Base-by-base conservation (phyloP, 2,797 vertebrate genomes). In the Acestrorhynchus altus region DNA sequence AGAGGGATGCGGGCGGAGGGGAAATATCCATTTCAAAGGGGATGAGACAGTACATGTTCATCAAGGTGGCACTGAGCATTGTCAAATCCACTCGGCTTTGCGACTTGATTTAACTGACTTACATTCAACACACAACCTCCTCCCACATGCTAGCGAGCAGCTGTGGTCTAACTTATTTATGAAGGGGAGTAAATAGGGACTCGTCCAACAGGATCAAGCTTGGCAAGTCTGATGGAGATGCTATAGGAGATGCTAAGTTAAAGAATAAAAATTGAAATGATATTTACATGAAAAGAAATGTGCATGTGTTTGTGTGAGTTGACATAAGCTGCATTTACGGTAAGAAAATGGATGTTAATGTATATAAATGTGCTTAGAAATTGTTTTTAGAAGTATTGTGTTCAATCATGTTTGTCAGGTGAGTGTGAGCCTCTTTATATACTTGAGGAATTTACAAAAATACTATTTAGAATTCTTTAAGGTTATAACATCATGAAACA, bases 21-120 rank as follows among this genome's bases (percentile, higher is more conserved):
- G 74, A 81, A 83, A 84, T 79, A 77, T 83, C 76, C 42, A 72
- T 81, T 84, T 83, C 77, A 68, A 74, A 72, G 60, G 49, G 31
- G 70, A 81, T 64, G 67, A 72, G 75, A 81, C 67, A 61, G 76
- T 74, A 72, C 74, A 28, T 65, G 79, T 40, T 81, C 46, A 72
- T 79, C 39, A 28, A 57, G 51, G 68, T 74, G 71, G 66, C 65
- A 52, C 46, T 66, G 65, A 64, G 63, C 51, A 72, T 69, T 86
- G 83, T 86, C 81, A 83, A 72, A 80, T 77, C 73, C 63, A 80
- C 72, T 82, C 72, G 54, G 68, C 68, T 79, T 81, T 72, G 65
- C 4, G 44, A 72, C 78, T 85, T 72, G 82, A 85, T 85, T 86
- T 85, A 83, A 76, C 82, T 80, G 73, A 81, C 72, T 80, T 78